Conservation (phyloP, 2,888 invertebrate genomes). For the Callimorpha dominula region DNA sequence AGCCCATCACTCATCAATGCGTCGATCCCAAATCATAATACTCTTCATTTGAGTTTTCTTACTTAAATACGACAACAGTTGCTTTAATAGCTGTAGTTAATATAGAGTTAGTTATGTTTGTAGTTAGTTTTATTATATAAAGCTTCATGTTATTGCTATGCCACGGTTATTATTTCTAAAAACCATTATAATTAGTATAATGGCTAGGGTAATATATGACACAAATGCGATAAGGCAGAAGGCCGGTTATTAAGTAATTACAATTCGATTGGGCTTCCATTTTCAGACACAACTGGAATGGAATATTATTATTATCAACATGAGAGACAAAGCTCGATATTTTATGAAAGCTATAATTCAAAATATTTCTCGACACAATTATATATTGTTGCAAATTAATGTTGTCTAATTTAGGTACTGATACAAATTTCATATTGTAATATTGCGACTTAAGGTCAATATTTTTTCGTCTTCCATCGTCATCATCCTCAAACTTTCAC, state of each 20-base stretch:
- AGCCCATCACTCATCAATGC: too few relatives aligned
- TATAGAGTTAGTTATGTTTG: too few relatives aligned
- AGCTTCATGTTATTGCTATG: too few relatives aligned
- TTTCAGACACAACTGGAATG: neutral
- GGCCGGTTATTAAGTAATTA: constrained; percentile 11
- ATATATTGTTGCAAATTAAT: neutral
- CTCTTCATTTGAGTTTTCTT: too few relatives aligned
- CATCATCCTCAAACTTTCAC: too few relatives aligned
- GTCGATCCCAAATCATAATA: too few relatives aligned
- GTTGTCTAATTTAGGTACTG: neutral
- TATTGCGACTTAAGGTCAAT: neutral
- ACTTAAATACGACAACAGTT: too few relatives aligned
- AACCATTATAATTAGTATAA: constrained; percentile 6
- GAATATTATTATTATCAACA: neutral
- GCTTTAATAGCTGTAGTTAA: too few relatives aligned
- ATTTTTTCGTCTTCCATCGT: too few relatives aligned
- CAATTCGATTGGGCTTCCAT: neutral
- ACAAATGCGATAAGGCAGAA: neutral
- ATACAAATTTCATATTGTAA: neutral
- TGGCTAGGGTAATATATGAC: neutral
- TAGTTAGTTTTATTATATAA: too few relatives aligned
- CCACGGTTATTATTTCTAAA: neutral
- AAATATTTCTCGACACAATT: neutral
- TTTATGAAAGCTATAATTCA: too few relatives aligned
- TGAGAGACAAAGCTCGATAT: neutral